Base-by-base conservation (phyloP, 2,113 vertebrate species). In the Phaethon lepturus region DNA sequence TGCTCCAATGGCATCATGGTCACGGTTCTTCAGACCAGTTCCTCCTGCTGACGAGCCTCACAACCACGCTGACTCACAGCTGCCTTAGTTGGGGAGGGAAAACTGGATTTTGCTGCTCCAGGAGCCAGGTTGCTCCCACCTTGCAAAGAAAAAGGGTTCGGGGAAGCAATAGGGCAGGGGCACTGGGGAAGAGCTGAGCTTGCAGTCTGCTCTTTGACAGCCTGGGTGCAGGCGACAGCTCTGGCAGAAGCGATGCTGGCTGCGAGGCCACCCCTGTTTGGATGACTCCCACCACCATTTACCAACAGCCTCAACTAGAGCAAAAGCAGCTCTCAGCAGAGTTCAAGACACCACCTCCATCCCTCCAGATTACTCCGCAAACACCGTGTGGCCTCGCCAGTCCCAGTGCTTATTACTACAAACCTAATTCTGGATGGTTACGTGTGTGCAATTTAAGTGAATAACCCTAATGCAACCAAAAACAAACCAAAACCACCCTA, bases 321-420 rank as follows among this genome's bases (percentile, higher is more conserved):
- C 40, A 75, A 52, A 16, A 78, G 71, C 47, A 67, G 63, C 78
- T 52, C 71, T 33, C 33, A 50, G 78, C 33, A 20, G 64, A 66
- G 44, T 6, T 59, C 42, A 23, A n/a, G 71, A 35, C 52, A 9
- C 4, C 13, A 29, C 38, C 63, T 60, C 85, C 52, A 26, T 23
- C 72, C 62, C 44, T 53, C 58, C 33, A 13, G 23, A 33, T 33
- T 4, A 11, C 29, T 45, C 42, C 72, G 28, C 53, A 50, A 10
- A 50, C 40, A 13, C 7, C 0, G 22, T 1, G 1, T 10, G 42
- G 62, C 29, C 56, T 58, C 3, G 1, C 52, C 2, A 3, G 29
- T 38, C 68, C 53, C 38, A 2, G 23, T 13, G 69, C 25, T 79
- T 66, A 13, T 55, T 19, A 12, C 59, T 56, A 12, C 10, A 60